Percentiles rank a stretch among this genome's conserved stretches.
phyloP scores from a whole-genome alignment of 1,140 invertebrate species.

The Hestina assimilis region DNA sequence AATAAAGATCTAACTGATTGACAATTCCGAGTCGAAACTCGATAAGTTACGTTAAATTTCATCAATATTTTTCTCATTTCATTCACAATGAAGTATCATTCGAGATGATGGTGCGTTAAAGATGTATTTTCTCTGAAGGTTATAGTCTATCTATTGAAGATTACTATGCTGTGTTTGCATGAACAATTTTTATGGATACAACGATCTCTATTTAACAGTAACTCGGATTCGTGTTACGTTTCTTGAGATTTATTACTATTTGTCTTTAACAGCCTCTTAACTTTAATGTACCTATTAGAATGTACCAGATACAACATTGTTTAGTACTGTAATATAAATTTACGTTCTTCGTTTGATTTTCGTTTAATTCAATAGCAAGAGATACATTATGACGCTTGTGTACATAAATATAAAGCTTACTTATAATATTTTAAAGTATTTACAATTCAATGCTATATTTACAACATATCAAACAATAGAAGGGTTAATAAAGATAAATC shows the following conservation, averaged over 20 bases:
- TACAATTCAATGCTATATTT: background rate
- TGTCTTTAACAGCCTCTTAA: constrained; percentile 13
- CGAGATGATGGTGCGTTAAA: no score
- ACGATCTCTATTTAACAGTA: constrained; percentile 9
- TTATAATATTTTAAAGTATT: background rate
- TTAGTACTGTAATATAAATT: background rate
- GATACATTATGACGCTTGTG: background rate
- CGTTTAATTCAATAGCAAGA: background rate
- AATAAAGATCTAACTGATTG: no score
- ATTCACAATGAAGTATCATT: no score
- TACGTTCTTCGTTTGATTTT: background rate
- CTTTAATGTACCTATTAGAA: constrained; percentile 8
- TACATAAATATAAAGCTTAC: no score
- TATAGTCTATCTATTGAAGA: no score
- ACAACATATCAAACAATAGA: no score
- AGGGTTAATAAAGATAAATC: no score
- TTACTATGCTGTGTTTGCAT: background rate
- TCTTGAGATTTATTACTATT: constrained; percentile 15
- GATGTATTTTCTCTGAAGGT: no score
- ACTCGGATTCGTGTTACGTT: constrained; percentile 17
- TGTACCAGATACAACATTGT: constrained; percentile 11
- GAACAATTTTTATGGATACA: constrained; percentile 6
- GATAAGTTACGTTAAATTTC: no score
- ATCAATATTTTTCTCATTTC: no score
- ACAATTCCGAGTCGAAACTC: no score